Conservation (phyloP, 64 coral and sea anemone genomes). For the Pachyseris speciosa region DNA sequence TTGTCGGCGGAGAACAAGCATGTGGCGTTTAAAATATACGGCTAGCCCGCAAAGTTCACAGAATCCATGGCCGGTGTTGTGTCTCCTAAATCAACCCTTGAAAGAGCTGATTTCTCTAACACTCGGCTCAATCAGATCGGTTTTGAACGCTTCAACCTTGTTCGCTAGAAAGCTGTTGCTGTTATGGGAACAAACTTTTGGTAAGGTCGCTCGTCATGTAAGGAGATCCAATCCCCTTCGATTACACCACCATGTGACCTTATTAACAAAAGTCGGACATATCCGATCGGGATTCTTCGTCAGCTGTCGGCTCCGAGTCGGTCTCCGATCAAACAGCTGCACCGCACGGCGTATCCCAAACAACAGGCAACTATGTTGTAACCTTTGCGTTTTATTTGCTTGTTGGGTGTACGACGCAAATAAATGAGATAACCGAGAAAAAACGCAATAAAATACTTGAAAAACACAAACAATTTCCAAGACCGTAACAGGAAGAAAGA, state of each 20-base stretch:
- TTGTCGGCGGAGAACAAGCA: slow-evolving; percentile 14
- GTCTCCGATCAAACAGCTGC: slow-evolving; percentile 47
- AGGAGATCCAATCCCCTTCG: slow-evolving; percentile 29
- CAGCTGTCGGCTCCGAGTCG: background rate
- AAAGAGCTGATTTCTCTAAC: slow-evolving; percentile 39
- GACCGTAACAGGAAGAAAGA: background rate
- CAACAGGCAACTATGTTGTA: slow-evolving; percentile 5
- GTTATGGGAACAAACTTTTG: slow-evolving; percentile 57
- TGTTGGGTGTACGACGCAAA: slow-evolving; percentile 11
- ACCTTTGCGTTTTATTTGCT: slow-evolving; percentile 36
- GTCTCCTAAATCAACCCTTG: slow-evolving; percentile 46
- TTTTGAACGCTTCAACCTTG: slow-evolving; percentile 31
- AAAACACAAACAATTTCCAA: background rate
- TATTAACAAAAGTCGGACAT: background rate
- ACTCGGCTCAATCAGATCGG: slow-evolving; percentile 16
- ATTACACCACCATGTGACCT: slow-evolving; percentile 17
- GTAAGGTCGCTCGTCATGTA: slow-evolving; percentile 54
- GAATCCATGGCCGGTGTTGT: slow-evolving; percentile 41
- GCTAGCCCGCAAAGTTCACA: slow-evolving; percentile 43
- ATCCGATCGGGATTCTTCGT: slow-evolving; percentile 10
- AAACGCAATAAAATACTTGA: background rate
- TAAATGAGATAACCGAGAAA: background rate
- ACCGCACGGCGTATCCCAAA: background rate
- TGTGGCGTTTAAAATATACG: slow-evolving; percentile 21
- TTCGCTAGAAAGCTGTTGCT: slow-evolving; percentile 46